Evolutionary conservation across 1,140 invertebrate species (phyloP), one percentile per base, ranked within the genome.

Genomic region (Diabrotica virgifera): DNA sequence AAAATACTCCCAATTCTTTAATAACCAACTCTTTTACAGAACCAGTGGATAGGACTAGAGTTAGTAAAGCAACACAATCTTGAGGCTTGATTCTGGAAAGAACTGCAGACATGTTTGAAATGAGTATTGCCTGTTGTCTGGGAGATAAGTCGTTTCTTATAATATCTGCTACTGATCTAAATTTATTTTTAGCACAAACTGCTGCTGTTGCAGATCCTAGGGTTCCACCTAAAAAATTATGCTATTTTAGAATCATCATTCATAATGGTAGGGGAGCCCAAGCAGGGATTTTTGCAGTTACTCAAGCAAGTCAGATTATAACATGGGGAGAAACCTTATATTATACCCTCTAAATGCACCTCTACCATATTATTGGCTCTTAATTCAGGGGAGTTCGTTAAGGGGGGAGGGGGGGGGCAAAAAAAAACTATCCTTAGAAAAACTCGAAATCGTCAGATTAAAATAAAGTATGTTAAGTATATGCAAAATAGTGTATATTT

Each of bases 121-220:
- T 64, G 13, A 76, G 59, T 38, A 56, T 50, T 36, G 59, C 53
- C 53, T 67, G 52, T 61, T 76, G 74, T 9, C 46, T 51, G 11
- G 66, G 52, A 13, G 62, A 68, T 74, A 76, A 72, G 62, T 75
- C 74, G 50, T 67, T 36, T 36, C 62, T 61, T 38, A 76, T 68
- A 10, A 76, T 62, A 40, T 67, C 53, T 11, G 65, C 64, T 10
- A 74, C 71, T 8, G 75, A 68, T 67, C 69, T 73, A 56, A 67
- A 76, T 65, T 74, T 73, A 11, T 66, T 70, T 56, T 58, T 52
- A 5, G 58, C 24, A 9, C 7, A 11, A 7, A 53, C n/a, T 5
- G 68, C 68, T 24, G 52, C 70, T 13, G 37, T 13, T 53, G 68
- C 63, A 5, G 74, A 70, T 37, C 68, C 65, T 11, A 74, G 12